These are phyloP conservation scores for Willisornis vidua DNA, from an alignment of 2,113 vertebrate species.

Conservation along the genomic window DNA sequence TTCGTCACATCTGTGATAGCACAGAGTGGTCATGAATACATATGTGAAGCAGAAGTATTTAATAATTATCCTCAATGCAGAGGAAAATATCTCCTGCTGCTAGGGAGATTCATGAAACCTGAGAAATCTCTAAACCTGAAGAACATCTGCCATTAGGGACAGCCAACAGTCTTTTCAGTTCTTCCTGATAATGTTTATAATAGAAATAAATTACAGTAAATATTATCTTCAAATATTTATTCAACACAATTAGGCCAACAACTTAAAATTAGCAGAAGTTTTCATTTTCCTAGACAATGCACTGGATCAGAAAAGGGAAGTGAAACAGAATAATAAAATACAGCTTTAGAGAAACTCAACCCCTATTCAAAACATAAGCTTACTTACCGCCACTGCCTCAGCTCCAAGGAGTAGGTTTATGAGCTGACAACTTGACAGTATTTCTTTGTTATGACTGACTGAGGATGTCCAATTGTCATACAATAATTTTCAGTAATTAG, in stretches of 20 bases:
- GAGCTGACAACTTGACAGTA: conserved; percentile 58
- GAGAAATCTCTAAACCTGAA: not conserved
- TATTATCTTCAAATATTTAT: not conserved
- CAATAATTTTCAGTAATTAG: conserved; percentile 67
- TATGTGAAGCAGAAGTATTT: not conserved
- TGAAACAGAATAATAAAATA: not conserved
- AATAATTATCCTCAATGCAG: not conserved
- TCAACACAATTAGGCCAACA: not conserved
- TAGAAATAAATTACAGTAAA: not conserved
- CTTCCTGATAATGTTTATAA: not conserved
- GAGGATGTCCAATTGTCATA: conserved; percentile 61
- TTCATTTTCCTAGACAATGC: not conserved
- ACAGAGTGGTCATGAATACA: not conserved
- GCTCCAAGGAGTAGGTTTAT: conserved; percentile 36
- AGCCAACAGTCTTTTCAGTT: not conserved
- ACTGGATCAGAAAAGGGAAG: not conserved
- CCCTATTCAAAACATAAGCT: conserved; percentile 18
- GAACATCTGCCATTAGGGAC: not conserved
- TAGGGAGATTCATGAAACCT: not conserved
- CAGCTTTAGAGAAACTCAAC: not conserved
- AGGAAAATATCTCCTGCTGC: not conserved
- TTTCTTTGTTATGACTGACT: conserved; percentile 57
- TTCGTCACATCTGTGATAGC: not conserved
- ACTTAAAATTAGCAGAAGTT: not conserved
- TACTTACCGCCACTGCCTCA: not conserved